These are phyloP conservation scores for Drosophila prosaltans DNA, from an alignment of 1,140 invertebrate genomes.

Conservation along the genomic window DNA sequence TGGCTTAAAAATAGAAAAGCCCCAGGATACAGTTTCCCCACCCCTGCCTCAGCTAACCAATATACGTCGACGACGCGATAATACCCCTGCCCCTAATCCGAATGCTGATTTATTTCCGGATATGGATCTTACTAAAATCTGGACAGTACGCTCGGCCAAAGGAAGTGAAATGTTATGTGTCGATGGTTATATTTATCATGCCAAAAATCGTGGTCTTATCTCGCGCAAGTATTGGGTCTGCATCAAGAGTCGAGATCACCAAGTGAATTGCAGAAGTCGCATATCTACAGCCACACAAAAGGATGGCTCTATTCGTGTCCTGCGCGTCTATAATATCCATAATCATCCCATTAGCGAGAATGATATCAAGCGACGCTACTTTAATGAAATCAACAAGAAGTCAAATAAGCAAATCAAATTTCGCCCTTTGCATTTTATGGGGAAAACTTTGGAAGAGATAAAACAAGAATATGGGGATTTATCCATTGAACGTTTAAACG, in stretches of 20 bases:
- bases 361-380: conserved; percentile 73
- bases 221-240: conserved; percentile 78
- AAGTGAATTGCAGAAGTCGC: conserved; percentile 74
- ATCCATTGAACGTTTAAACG: conserved; percentile 64
- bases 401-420: conserved; percentile 69
- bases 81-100: conserved; percentile 3
- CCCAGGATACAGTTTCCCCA: conserved; percentile 19
- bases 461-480: conserved; percentile 68
- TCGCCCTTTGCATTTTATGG: conserved; percentile 64
- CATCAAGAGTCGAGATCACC: conserved; percentile 70
- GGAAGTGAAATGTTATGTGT: conserved; percentile 75
- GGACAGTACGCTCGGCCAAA: conserved; percentile 74
- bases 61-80: conserved; percentile 41
- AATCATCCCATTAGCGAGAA: conserved; percentile 70
- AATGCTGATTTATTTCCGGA: conserved; percentile 37
- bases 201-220: conserved; percentile 71
- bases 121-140: conserved; percentile 75
- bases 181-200: conserved; percentile 77
- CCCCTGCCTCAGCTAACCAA: conserved; percentile 59
- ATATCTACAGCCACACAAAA: conserved; percentile 69
- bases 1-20: conserved; percentile 20
- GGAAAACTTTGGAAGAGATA: conserved; percentile 69
- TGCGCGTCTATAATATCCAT: conserved; percentile 71
- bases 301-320: conserved; percentile 65
- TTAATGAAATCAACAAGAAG: conserved; percentile 73